phyloP scores from a whole-genome alignment of 2,888 invertebrate genomes.

The Lottia scabra region DNA sequence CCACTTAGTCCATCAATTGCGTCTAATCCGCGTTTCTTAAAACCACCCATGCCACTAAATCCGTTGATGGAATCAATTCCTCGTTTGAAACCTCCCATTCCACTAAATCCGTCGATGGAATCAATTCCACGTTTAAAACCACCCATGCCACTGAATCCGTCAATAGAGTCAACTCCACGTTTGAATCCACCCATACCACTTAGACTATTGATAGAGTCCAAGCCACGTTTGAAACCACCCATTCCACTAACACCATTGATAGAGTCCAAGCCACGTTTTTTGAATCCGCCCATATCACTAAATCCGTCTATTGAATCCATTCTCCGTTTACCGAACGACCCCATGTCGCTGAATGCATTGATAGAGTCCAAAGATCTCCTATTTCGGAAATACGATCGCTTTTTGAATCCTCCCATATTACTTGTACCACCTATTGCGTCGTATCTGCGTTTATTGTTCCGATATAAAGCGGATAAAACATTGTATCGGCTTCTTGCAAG shows the following conservation, averaged over 20 bases:
- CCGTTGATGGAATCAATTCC: not conserved
- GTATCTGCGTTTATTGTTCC: slow-evolving; percentile 19
- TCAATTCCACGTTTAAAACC: not conserved
- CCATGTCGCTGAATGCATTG: not conserved
- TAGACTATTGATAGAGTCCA: slow-evolving; percentile 18
- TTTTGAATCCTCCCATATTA: slow-evolving; percentile 3
- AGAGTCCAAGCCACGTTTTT: slow-evolving; percentile 6
- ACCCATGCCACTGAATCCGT: slow-evolving; percentile 4
- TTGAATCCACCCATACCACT: slow-evolving; percentile 21
- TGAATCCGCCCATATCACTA: not conserved
- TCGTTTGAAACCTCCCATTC: not conserved
- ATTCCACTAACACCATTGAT: slow-evolving; percentile 8
- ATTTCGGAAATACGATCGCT: not conserved
- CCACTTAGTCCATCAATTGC: not conserved
- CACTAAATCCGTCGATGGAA: not conserved
- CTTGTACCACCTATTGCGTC: slow-evolving; percentile 14
- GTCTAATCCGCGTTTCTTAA: not conserved
- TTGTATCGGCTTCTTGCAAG: too few relatives aligned
- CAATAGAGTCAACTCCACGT: slow-evolving; percentile 11
- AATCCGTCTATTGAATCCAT: slow-evolving; percentile 12
- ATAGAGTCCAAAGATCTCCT: not conserved
- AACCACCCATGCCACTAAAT: not conserved
- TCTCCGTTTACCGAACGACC: not conserved
- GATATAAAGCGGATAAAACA: not conserved
- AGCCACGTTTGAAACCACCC: slow-evolving; percentile 23